Conservation (phyloP, 1,140 invertebrate genomes). For the Drosophila equinoxialis region DNA sequence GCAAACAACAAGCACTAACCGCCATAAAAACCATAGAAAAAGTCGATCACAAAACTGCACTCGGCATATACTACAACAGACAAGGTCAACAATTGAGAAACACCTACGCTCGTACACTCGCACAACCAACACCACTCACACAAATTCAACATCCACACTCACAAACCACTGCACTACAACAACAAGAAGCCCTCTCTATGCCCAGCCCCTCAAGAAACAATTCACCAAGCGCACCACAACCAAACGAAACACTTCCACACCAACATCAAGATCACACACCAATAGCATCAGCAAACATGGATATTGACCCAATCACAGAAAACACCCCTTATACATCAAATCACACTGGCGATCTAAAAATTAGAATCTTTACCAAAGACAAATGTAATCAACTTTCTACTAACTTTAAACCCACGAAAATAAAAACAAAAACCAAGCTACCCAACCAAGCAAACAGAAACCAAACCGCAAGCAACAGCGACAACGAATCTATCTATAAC, state of each 20-base stretch:
- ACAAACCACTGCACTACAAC: too few species aligned
- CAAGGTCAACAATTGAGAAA: constrained; percentile 9
- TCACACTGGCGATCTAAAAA: background rate
- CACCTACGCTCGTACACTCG: constrained; percentile 6
- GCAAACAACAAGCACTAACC: background rate
- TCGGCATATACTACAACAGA: background rate
- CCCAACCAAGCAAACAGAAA: constrained; percentile 5
- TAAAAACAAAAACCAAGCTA: constrained; percentile 1
- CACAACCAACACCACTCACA: background rate
- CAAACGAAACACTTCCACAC: background rate
- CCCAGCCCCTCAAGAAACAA: too few species aligned
- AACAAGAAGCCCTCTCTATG: too few species aligned
- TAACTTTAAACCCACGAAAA: background rate
- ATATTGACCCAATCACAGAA: background rate
- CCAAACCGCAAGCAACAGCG: constrained; percentile 1
- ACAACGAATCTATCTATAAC: background rate
- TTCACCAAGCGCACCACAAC: background rate
- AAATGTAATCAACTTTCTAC: background rate
- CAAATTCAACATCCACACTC: background rate
- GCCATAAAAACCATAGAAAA: constrained; percentile 16
- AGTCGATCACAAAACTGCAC: too few species aligned
- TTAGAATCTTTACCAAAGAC: background rate
- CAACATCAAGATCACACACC: constrained; percentile 3
- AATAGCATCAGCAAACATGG: background rate
- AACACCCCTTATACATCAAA: background rate